phyloP scores from a whole-genome alignment of 2,888 invertebrate species.

The Helleia helle region DNA sequence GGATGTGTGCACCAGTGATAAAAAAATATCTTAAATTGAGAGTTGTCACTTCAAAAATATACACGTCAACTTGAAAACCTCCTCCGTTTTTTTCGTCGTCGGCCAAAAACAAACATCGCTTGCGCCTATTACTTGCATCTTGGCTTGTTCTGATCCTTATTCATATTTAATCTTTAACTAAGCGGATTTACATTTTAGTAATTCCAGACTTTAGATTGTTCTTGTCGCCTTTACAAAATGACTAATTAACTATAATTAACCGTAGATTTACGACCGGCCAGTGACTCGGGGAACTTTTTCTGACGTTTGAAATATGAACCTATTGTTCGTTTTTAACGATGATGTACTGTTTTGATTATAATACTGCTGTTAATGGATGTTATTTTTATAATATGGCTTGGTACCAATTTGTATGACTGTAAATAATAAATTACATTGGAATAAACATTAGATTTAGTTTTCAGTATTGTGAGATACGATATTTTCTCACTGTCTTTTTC shows the following conservation, averaged over 20 bases:
- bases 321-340: not conserved
- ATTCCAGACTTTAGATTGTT: slow-evolving; percentile 36
- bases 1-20: too few species aligned
- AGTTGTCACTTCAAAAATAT: too few species aligned
- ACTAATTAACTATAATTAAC: slow-evolving; percentile 37
- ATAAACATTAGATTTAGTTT: too few species aligned
- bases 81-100: too few species aligned
- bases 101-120: not conserved
- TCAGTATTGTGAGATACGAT: too few species aligned
- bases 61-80: too few species aligned
- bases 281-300: not conserved
- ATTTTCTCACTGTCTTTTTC: too few species aligned
- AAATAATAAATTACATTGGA: too few species aligned
- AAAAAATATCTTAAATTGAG: too few species aligned
- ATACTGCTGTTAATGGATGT: too few species aligned
- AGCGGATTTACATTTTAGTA: slow-evolving; percentile 46
- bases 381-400: too few species aligned
- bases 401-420: too few species aligned
- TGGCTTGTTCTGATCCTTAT: slow-evolving; percentile 31
- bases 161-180: slow-evolving; percentile 43
- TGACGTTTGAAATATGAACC: slow-evolving; percentile 2
- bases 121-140: not conserved
- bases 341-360: not conserved
- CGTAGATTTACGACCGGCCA: slow-evolving; percentile 8
- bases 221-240: slow-evolving; percentile 28